These are phyloP conservation scores for Coptodon bakossiorum DNA, from an alignment of 2,113 vertebrate genomes.

Conservation along the genomic window DNA sequence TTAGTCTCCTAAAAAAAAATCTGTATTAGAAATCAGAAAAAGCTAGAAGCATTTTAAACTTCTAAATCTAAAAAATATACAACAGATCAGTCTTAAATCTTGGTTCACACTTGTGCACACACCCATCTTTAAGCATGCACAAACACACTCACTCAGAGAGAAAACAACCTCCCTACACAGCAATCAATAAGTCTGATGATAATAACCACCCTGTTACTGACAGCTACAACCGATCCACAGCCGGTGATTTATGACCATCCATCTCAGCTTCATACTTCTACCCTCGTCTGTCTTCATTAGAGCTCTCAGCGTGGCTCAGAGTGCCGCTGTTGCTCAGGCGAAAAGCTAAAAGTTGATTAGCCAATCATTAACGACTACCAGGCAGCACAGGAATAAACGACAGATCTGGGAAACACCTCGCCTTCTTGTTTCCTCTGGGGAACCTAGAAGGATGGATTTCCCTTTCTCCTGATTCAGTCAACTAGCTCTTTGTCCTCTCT, in stretches of 20 bases:
- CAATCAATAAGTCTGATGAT: slow-evolving; percentile 34
- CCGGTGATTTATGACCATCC: slow-evolving; percentile 11
- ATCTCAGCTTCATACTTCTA: background rate
- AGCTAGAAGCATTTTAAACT: background rate
- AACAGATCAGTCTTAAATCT: background rate
- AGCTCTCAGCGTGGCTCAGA: background rate
- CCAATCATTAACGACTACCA: background rate
- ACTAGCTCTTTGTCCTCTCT: background rate
- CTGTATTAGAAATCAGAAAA: background rate
- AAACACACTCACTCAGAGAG: background rate
- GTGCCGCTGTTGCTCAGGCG: background rate
- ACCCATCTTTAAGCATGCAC: background rate
- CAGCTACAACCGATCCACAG: background rate
- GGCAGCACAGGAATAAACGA: background rate
- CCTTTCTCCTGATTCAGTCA: background rate
- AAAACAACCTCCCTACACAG: background rate
- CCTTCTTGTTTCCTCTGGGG: background rate
- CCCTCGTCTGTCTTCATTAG: slow-evolving; percentile 43
- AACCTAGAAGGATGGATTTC: background rate
- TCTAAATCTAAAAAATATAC: background rate
- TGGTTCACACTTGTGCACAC: rapidly evolving
- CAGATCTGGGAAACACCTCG: slow-evolving; percentile 26
- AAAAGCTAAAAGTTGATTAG: slow-evolving; percentile 39
- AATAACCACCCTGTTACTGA: slow-evolving; percentile 3
- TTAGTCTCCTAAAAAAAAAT: background rate